Evolutionary conservation across 2,888 invertebrate species (phyloP), one percentile per base, ranked within the genome.

Genomic region (Phyllotreta cruciferae): DNA sequence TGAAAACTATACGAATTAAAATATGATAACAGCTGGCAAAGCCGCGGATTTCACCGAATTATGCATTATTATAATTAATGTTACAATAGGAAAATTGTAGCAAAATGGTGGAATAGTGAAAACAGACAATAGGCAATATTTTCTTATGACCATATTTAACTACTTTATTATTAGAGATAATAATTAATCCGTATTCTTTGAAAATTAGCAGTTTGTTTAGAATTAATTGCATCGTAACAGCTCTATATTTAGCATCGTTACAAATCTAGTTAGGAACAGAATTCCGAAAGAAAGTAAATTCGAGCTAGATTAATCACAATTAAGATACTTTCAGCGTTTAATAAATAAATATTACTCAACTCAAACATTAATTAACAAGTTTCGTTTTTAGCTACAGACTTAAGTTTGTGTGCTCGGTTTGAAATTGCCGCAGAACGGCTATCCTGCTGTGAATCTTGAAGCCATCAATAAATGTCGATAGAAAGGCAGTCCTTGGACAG

Each of bases 401-500:
- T 10, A 34, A n/a, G 14, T 49, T 35, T 35, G 6, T 7, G 10
- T 1, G 49, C 10, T 24, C 9, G 9, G 34, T 49, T 49, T 35
- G 34, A 49, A 49, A 35, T 49, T 49, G 36, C 35, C 36, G 36
- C 6, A 47, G 13, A 47, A 47, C 36, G 49, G 35, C 6, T 34
- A 49, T 35, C 49, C 49, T 13, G 49, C 49, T 49, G 35, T 49
- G 49, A 6, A 49, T 49, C 35, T 49, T 35, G 3, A 35, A 49
- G 10, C 14, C 49, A 49, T 49, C 36, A 49, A 49, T 49, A 49
- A 49, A 49, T 49, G 49, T 49, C 35, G 11, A 35, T 49, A 49
- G 49, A 49, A 49, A 49, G 49, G 49, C 36, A 49, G 49, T 35
- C 35, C 49, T 11, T 49, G 47, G 34, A 47, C 8, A 9, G 24